These are phyloP conservation scores for Amphipyra tragopoginis DNA, from an alignment of 2,888 invertebrate species.

Conservation along the genomic window DNA sequence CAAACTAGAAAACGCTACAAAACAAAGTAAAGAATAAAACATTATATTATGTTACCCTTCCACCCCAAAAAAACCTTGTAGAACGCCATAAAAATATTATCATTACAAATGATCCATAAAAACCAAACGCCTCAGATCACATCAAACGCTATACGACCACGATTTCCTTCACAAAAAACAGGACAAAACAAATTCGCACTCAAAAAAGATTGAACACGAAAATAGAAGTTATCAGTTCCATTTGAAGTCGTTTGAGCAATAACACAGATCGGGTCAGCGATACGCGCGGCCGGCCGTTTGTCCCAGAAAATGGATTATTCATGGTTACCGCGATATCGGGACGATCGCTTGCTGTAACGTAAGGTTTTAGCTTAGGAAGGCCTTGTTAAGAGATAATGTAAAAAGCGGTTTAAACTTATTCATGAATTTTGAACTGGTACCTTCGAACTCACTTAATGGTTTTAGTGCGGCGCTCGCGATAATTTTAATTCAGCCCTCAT, in stretches of 20 bases:
- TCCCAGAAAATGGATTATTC: conserved; percentile 67
- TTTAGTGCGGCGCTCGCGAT: no score
- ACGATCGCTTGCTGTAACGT: conserved; percentile 35
- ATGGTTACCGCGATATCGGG: conserved; percentile 55
- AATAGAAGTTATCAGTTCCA: conserved; percentile 60
- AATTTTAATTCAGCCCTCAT: no score
- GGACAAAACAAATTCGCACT: conserved; percentile 32
- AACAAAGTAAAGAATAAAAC: conserved; percentile 1
- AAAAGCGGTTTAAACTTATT: not conserved
- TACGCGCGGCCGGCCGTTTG: conserved; percentile 56
- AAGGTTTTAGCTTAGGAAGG: conserved; percentile 13
- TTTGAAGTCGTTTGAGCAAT: conserved; percentile 65
- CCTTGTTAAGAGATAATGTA: not conserved
- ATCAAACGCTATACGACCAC: conserved; percentile 34
- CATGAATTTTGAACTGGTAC: no score
- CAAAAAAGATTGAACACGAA: conserved; percentile 51
- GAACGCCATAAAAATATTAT: conserved; percentile 32
- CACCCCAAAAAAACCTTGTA: conserved; percentile 3
- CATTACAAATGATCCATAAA: conserved; percentile 39
- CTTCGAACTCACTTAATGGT: no score
- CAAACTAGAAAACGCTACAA: not conserved
- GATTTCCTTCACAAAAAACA: conserved; percentile 29
- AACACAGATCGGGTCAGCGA: conserved; percentile 70
- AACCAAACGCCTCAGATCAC: conserved; percentile 18
- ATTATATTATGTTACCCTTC: conserved; percentile 3